These are phyloP conservation scores for Trachelus iudaicus DNA, from an alignment of 2,888 invertebrate genomes.

Conservation along the genomic window DNA sequence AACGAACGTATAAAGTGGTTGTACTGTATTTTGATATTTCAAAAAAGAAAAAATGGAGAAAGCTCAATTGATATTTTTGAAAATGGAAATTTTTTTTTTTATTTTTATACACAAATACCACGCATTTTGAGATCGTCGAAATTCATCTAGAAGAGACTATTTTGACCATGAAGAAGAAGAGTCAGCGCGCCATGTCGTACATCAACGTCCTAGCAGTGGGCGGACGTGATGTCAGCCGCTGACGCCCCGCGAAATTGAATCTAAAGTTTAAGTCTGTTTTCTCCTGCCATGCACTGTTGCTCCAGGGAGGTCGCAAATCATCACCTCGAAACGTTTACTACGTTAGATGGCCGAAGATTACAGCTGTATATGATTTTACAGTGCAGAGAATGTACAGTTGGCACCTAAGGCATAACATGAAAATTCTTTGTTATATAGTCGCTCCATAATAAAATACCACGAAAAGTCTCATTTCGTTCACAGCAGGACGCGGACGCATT, in stretches of 20 bases:
- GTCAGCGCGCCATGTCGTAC: slow-evolving; percentile 40
- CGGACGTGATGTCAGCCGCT: slow-evolving; percentile 62
- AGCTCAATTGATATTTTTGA: not conserved
- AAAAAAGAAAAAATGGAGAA: not conserved
- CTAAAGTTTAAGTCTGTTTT: slow-evolving; percentile 56
- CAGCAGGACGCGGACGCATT: not conserved
- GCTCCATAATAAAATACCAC: not conserved
- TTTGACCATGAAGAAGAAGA: slow-evolving; percentile 4
- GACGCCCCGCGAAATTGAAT: slow-evolving; percentile 65
- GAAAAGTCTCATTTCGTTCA: not conserved
- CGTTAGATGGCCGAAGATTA: slow-evolving; percentile 63
- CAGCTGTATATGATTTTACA: slow-evolving; percentile 34
- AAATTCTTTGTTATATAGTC: not conserved
- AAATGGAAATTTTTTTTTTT: too few relatives aligned
- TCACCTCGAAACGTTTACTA: slow-evolving; percentile 60
- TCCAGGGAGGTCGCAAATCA: slow-evolving; percentile 63
- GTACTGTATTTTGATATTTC: not conserved
- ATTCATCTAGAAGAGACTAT: not conserved
- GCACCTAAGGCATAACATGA: not conserved
- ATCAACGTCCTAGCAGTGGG: slow-evolving; percentile 58
- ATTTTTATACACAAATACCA: not conserved
- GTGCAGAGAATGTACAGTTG: not conserved
- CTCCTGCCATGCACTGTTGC: slow-evolving; percentile 34
- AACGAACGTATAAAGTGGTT: too few relatives aligned
- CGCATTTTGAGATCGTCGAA: not conserved